Conservation (phyloP, 2,888 invertebrate genomes). For the Dichetophora obliterata region DNA sequence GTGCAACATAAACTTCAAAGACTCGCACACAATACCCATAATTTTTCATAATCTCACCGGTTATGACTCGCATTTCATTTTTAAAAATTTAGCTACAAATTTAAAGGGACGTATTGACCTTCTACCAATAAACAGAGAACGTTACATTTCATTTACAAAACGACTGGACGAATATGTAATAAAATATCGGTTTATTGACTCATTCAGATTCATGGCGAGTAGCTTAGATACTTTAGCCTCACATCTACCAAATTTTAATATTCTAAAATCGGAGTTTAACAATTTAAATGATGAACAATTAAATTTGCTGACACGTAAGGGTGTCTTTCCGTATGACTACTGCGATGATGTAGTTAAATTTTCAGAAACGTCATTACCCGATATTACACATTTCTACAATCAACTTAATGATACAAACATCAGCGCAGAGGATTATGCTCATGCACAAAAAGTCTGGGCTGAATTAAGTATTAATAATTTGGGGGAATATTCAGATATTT, state of each 20-base stretch:
- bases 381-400: neutral
- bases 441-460: no score
- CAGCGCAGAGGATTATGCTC: neutral
- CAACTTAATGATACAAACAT: neutral
- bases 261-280: neutral
- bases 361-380: neutral
- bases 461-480: no score
- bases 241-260: no score
- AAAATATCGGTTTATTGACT: neutral
- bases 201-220: no score
- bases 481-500: no score
- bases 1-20: neutral
- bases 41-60: neutral
- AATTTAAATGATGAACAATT: neutral
- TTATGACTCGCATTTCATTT: neutral
- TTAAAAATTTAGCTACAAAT: neutral
- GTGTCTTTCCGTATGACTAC: slow-evolving; percentile 14
- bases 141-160: neutral
- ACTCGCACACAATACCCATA: neutral
- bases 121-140: neutral
- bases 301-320: neutral
- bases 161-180: neutral
- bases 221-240: neutral
- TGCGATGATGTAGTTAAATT: neutral
- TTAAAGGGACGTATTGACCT: neutral